phyloP scores from a whole-genome alignment of 2,797 vertebrate species.

The Sebastiscus tertius region DNA sequence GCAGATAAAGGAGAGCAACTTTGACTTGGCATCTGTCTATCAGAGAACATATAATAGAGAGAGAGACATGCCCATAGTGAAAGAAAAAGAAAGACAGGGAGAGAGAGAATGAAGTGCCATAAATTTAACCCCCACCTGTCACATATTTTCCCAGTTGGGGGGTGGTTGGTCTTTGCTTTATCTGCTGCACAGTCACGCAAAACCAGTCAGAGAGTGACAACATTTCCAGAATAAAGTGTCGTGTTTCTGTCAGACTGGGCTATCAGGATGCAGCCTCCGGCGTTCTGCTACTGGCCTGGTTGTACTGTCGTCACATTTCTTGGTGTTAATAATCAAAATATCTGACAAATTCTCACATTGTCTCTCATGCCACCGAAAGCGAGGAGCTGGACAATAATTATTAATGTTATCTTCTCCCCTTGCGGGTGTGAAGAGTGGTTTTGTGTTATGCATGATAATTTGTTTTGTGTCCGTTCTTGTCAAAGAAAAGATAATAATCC shows the following conservation, averaged over 20 bases:
- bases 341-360: conserved; percentile 51
- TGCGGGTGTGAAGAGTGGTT: conserved; percentile 3
- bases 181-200: conserved; percentile 25
- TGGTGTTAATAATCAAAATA: conserved; percentile 39
- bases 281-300: not conserved
- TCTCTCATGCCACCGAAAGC: conserved; percentile 15
- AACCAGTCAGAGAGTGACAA: conserved; percentile 36
- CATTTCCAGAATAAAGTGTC: conserved; percentile 34
- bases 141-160: not conserved
- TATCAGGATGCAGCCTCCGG: conserved; percentile 41
- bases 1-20: conserved; percentile 57
- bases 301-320: conserved; percentile 44
- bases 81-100: not conserved
- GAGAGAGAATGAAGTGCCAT: not conserved
- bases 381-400: conserved; percentile 44
- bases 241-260: conserved; percentile 13
- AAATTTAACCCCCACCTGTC: conserved; percentile 24
- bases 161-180: conserved; percentile 8
- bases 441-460: conserved; percentile 4
- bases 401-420: conserved; percentile 37
- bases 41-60: conserved; percentile 11
- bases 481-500: not conserved
- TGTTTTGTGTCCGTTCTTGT: conserved; percentile 15
- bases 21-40: conserved; percentile 41
- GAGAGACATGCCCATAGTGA: not conserved